Base-by-base conservation (phyloP, 2,888 invertebrate species). In the Hirtodrosophila cameraria region DNA sequence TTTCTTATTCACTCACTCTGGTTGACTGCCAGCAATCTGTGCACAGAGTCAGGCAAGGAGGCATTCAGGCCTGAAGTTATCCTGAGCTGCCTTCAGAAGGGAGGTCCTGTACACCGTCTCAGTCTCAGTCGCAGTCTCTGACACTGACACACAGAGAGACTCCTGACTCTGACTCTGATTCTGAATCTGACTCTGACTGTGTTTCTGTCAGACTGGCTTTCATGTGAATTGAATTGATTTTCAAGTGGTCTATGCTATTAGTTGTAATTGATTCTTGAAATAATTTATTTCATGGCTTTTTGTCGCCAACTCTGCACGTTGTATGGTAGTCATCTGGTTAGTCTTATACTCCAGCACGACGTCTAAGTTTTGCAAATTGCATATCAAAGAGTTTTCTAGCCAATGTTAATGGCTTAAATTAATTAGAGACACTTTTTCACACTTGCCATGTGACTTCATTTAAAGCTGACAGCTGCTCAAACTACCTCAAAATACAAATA, bases 191-290 rank as follows among this genome's bases (percentile, higher is more conserved):
- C n/a, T 55, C 18, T 13, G 48, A 27, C 39, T 60, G 73, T 70
- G 70, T 53, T 57, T 57, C 62, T 71, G 75, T 54, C 79, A 66
- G 71, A 50, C 61, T 60, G 72, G 53, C 59, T 67, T 77, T 77
- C 71, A 81, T 71, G 67, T 78, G 78, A 81, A 78, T 78, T 74
- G 82, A 81, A 79, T 79, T 79, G 79, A 79, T 79, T 79, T 78
- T 67, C 72, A 78, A 79, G 75, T 79, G 79, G 82, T 72, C 69
- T 78, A 81, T 79, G 79, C 78, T 81, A 75, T 82, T 81, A 79
- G 82, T 68, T 75, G 79, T 82, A 79, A 79, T 79, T 79, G 78
- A 82, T 79, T 82, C 82, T 75, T 69, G 82, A 82, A 79, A 79
- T 79, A 80, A 79, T 82, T 79, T 82, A 79, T 79, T 69, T 78